Evolutionary conservation across 2,113 vertebrate genomes (phyloP), one percentile per base, ranked within the genome.

Genomic region (Leiothrix lutea): DNA sequence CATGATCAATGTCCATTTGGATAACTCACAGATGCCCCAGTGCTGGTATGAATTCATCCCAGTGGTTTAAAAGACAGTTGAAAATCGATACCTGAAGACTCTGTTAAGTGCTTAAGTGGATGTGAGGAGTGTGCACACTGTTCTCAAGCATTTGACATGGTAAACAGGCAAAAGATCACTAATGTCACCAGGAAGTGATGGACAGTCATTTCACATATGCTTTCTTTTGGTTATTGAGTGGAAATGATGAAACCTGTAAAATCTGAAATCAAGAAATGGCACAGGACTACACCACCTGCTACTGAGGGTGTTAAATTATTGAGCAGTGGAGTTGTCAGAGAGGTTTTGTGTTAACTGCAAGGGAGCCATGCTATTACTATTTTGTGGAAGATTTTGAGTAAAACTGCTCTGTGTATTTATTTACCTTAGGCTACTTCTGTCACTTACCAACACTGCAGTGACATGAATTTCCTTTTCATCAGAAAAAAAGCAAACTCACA

Each of bases 31-130:
- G 83, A 64, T 90, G 77, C 70, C 79, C 57, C 31, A 12, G 29
- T 66, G 88, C 75, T 95, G 12, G 2, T 56, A 67, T n/a, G 86
- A 91, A 97, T 86, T 87, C 84, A 86, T 92, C 24, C n/a, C 80
- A 92, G 89, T 73, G 45, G 47, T 73, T 90, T 90, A 95, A 94
- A 94, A 95, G 93, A 73, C 86, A 86, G 65, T n/a, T 2, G 2
- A 69, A 82, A 91, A 97, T 97, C 92, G 1, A 95, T 96, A 62
- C 50, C 22, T 62, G 91, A 92, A 79, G 88, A 81, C 77, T 92
- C 64, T 90, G 80, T 89, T 95, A 96, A 97, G 88, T 97, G 84
- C 91, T 94, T 90, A 89, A 95, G 89, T 92, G 93, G 60, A 17
- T 88, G 57, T 80, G 82, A 90, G 92, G 72, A 73, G 88, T 6